These are phyloP conservation scores for Gambusia yucatana DNA, from an alignment of 2,797 vertebrate species.

Conservation along the genomic window DNA sequence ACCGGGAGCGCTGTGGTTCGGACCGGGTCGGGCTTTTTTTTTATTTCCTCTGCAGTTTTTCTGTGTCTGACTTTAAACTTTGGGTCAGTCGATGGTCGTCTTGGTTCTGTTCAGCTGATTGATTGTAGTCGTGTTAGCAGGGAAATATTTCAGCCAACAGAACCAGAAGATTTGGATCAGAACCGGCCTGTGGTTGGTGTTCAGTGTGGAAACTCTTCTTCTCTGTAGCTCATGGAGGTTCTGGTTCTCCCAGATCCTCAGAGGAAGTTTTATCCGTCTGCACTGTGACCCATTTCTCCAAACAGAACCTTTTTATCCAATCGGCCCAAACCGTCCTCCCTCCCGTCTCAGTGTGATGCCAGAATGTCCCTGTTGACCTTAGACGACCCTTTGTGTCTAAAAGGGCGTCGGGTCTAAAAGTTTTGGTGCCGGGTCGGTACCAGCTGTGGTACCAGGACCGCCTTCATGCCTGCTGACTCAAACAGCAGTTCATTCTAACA, in stretches of 20 bases:
- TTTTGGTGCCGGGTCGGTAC: slow-evolving; percentile 37
- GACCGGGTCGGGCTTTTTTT: neutral
- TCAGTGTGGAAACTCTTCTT: neutral
- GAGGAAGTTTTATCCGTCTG: slow-evolving; percentile 73
- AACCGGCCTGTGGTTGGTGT: neutral
- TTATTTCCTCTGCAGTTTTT: neutral
- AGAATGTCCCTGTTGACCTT: slow-evolving; percentile 83
- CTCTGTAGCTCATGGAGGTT: neutral
- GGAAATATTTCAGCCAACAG: neutral
- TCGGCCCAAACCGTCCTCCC: slow-evolving; percentile 43
- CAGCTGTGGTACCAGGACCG: slow-evolving; percentile 39
- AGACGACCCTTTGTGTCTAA: slow-evolving; percentile 44
- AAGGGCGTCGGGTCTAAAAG: slow-evolving; percentile 10
- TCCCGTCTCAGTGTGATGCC: slow-evolving; percentile 91
- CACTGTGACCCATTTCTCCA: slow-evolving; percentile 93
- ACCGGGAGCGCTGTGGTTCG: neutral
- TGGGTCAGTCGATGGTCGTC: neutral
- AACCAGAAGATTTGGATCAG: neutral
- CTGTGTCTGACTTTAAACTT: neutral
- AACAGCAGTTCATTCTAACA: slow-evolving; percentile 24
- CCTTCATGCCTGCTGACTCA: too few relatives aligned
- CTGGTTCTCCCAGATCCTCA: slow-evolving; percentile 15
- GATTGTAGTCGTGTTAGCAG: neutral
- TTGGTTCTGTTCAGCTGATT: neutral
- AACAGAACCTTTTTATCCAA: slow-evolving; percentile 14